Conservation (phyloP, 2,113 vertebrate species). For the Gnathochromis pfefferi region DNA sequence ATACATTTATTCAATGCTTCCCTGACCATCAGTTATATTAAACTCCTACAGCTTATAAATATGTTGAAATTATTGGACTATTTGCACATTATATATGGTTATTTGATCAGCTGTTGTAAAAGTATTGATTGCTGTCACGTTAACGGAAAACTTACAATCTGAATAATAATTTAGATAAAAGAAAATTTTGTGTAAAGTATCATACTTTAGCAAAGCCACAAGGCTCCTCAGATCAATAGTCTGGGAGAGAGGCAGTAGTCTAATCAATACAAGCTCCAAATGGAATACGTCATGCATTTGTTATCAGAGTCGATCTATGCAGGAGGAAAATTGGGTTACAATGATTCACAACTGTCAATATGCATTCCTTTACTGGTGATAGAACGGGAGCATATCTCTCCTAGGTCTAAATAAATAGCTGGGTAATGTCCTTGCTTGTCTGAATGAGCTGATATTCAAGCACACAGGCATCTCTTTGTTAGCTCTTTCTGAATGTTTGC, state of each 20-base stretch:
- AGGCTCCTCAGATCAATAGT: not conserved
- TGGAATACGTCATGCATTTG: slow-evolving; percentile 20
- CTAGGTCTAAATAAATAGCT: not conserved
- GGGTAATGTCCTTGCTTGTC: not conserved
- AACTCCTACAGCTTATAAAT: not conserved
- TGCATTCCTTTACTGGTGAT: not conserved
- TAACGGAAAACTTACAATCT: not conserved
- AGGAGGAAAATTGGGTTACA: slow-evolving; percentile 4
- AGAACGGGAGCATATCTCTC: not conserved
- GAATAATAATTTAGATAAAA: not conserved
- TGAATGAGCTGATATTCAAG: not conserved
- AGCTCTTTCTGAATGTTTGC: not conserved
- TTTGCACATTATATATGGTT: not conserved
- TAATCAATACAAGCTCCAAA: slow-evolving; percentile 25
- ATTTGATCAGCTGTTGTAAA: not conserved
- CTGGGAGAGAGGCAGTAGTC: not conserved
- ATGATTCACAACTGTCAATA: slow-evolving; percentile 18
- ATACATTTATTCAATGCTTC: not conserved
- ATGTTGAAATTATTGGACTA: not conserved
- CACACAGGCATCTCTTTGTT: not conserved
- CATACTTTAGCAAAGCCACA: not conserved
- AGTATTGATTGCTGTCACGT: not conserved
- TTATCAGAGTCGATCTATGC: slow-evolving; percentile 6
- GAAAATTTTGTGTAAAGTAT: not conserved
- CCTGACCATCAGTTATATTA: not conserved